phyloP scores from a whole-genome alignment of 2,888 invertebrate genomes.

The Autographa gamma region DNA sequence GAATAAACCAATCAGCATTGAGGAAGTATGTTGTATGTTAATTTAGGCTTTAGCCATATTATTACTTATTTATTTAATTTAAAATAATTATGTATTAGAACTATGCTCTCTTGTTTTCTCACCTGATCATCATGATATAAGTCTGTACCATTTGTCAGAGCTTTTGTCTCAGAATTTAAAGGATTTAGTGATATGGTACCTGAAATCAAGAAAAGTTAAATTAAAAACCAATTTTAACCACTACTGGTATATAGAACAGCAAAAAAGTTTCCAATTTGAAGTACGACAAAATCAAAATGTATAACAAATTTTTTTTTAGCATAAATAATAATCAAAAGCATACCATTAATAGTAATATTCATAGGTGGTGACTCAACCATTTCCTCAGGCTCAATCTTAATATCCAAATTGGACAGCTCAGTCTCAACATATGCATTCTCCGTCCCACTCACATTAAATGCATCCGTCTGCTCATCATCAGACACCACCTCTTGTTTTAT shows the following conservation, averaged over 20 bases:
- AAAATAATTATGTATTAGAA: too few relatives aligned
- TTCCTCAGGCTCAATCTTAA: slow-evolving; percentile 82
- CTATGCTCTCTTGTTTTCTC: slow-evolving; percentile 11
- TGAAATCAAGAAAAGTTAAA: slow-evolving; percentile 14
- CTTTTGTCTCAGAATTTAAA: slow-evolving; percentile 35
- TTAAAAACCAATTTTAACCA: too few relatives aligned
- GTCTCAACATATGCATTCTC: slow-evolving; percentile 51
- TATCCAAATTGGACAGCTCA: slow-evolving; percentile 66
- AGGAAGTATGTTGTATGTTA: too few relatives aligned
- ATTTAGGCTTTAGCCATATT: too few relatives aligned
- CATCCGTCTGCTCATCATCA: slow-evolving; percentile 71
- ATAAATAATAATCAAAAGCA: neutral
- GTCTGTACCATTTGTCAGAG: slow-evolving; percentile 26
- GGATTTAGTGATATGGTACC: slow-evolving; percentile 55
- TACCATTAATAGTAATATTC: slow-evolving; percentile 68
- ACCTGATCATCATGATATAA: slow-evolving; percentile 29
- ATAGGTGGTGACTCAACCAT: slow-evolving; percentile 63
- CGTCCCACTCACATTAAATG: slow-evolving; percentile 18
- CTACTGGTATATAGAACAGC: too few relatives aligned
- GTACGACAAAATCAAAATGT: too few relatives aligned
- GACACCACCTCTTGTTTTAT: slow-evolving; percentile 80
- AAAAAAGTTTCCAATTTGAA: too few relatives aligned
- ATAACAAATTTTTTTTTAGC: too few relatives aligned
- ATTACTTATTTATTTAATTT: too few relatives aligned
- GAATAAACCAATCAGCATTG: too few relatives aligned